Conservation (phyloP, 2,888 invertebrate species). For the Trichopoda pennipes region DNA sequence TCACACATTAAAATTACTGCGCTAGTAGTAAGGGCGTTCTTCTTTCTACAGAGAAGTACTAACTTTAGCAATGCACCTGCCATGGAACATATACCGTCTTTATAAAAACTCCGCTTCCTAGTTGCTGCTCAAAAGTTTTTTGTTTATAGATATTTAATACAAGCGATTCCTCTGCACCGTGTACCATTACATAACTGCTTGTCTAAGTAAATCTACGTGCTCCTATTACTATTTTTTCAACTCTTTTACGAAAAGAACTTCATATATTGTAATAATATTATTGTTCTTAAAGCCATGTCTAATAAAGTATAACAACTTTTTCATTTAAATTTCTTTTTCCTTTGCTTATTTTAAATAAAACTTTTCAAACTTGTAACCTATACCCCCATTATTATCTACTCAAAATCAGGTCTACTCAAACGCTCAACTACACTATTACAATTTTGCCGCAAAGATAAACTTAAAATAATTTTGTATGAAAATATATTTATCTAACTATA, state of each 20-base stretch:
- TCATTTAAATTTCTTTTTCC: not conserved
- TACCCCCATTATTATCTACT: conserved; percentile 9
- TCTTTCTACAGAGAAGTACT: too few relatives aligned
- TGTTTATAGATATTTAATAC: too few relatives aligned
- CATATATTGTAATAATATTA: too few relatives aligned
- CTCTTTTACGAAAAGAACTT: not conserved
- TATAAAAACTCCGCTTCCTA: too few relatives aligned
- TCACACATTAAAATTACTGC: too few relatives aligned
- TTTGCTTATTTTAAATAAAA: conserved; percentile 3
- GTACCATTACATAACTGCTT: too few relatives aligned
- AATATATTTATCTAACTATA: not conserved
- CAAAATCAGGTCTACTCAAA: conserved; percentile 3
- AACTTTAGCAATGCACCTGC: too few relatives aligned
- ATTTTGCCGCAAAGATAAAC: not conserved
- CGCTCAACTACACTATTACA: conserved; percentile 12
- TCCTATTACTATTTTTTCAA: not conserved
- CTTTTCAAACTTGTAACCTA: conserved; percentile 8
- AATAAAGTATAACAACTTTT: not conserved
- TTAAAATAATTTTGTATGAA: not conserved
- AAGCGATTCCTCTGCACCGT: too few relatives aligned
- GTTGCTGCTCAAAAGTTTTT: too few relatives aligned
- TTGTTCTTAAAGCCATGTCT: not conserved
- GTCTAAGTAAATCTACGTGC: too few relatives aligned
- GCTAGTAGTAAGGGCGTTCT: too few relatives aligned
- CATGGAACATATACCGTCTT: too few relatives aligned